These are phyloP conservation scores for Siniperca knerii DNA, from an alignment of 2,113 vertebrate species.

Conservation along the genomic window DNA sequence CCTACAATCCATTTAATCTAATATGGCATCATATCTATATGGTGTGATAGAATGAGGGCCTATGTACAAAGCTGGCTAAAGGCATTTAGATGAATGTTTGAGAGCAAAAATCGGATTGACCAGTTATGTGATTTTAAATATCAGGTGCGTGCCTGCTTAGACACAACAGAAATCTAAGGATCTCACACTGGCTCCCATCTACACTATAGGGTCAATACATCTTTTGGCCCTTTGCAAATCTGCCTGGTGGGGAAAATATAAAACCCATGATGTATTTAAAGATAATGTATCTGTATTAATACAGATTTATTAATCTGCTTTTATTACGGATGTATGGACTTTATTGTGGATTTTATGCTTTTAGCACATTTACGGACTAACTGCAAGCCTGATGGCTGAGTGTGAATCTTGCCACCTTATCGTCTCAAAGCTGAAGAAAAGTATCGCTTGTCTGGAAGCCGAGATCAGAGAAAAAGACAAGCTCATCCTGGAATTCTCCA, in stretches of 20 bases:
- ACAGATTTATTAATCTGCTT: too few relatives aligned
- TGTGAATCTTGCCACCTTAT: too few relatives aligned
- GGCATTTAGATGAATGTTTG: background rate
- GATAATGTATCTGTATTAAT: background rate
- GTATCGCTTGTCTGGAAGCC: too few relatives aligned
- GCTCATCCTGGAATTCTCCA: too few relatives aligned
- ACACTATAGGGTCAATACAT: background rate
- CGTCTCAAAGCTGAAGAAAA: too few relatives aligned
- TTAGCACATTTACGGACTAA: too few relatives aligned
- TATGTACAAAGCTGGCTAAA: background rate
- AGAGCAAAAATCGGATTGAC: background rate
- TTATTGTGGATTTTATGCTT: too few relatives aligned
- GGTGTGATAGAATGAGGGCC: background rate
- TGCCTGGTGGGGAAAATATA: background rate
- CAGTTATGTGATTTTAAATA: conserved; percentile 10
- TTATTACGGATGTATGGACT: too few relatives aligned
- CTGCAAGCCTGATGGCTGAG: too few relatives aligned
- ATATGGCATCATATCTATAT: background rate
- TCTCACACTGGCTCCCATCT: background rate
- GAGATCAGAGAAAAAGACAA: too few relatives aligned
- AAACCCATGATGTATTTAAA: background rate
- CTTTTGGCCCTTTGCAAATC: background rate
- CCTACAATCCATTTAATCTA: background rate
- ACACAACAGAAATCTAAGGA: background rate
- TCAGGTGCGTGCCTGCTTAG: background rate